These are phyloP conservation scores for Prochilodus magdalenae DNA, from an alignment of 2,113 vertebrate genomes.

Conservation along the genomic window DNA sequence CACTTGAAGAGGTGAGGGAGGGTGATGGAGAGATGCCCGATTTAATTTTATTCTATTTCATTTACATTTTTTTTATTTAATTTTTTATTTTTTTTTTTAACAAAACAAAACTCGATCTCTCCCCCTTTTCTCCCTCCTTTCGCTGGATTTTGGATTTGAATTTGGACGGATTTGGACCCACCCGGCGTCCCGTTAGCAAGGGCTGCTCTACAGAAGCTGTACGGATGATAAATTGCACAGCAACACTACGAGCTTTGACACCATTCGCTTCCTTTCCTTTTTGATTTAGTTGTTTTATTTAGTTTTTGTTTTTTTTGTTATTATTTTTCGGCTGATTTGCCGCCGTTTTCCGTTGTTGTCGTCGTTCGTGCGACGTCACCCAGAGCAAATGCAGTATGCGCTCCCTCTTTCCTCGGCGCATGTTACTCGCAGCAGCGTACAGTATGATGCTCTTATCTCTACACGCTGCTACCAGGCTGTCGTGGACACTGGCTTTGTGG, in stretches of 20 bases:
- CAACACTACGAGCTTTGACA: constrained; percentile 39
- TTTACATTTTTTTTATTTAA: neutral
- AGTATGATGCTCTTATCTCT: neutral
- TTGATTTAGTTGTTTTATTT: no score
- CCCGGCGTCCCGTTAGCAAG: constrained; percentile 45
- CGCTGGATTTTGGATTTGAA: neutral
- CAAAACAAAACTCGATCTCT: constrained; percentile 23
- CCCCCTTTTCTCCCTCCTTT: neutral
- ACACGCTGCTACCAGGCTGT: neutral
- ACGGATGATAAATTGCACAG: constrained; percentile 19
- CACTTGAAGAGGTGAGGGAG: constrained; percentile 66
- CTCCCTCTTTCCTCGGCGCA: neutral
- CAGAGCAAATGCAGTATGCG: neutral
- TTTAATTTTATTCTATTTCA: neutral
- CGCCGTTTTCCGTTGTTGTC: neutral
- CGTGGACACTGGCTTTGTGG: constrained; percentile 4
- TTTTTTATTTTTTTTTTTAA: neutral
- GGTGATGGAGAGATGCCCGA: constrained; percentile 42
- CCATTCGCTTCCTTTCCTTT: neutral
- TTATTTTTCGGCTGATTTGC: neutral
- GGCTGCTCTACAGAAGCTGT: constrained; percentile 21
- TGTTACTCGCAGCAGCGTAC: neutral
- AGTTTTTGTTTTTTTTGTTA: neutral
- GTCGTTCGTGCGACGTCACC: neutral
- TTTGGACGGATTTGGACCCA: neutral